Evolutionary conservation across 2,888 invertebrate species (phyloP), one percentile per base, ranked within the genome.

Genomic region (Cheilosia vernalis): DNA sequence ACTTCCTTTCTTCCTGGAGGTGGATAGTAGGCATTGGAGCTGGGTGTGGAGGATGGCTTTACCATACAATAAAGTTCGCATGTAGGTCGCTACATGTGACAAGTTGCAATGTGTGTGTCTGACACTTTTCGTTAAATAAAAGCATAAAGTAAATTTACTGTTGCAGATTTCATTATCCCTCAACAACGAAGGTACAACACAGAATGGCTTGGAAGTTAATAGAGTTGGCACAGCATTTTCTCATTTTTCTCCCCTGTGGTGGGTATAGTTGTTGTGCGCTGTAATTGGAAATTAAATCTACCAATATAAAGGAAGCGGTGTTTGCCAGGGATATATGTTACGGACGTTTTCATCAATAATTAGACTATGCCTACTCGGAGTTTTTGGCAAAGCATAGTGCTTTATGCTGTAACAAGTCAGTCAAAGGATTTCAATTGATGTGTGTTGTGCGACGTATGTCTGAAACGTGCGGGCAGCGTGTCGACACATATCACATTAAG

Each of bases 111-210:
- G 61, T 73, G 73, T 80, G 73, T 64, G 44, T 60, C 69, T 84
- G 84, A 79, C 79, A 84, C 69, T 80, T 84, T 84, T 66, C 58
- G 74, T 76, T 84, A 69, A 74, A 74, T 79, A 74, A 84, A 74
- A 74, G 47, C 83, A 79, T 84, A 84, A 79, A 79, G 49, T 60
- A 76, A 84, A 84, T 79, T 84, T 84, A 64, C 74, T 60, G 74
- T 74, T 66, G 64, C 60, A 64, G 55, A 74, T 74, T 78, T 63
- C 69, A 78, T 69, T 74, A 69, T 60, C 24, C 17, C 58, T 73
- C 21, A 21, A 2, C 21, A 1, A 21, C 21, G 42, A 37, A 40
- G 53, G 44, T 67, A 56, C 61, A 72, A 61, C 37, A 17, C 13
- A n/a, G 33, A 30, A 30, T 30, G 30, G 55, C 27, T 66, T 72